These are phyloP conservation scores for Muschampia plurimacula DNA, from an alignment of 2,888 invertebrate species.

Conservation along the genomic window DNA sequence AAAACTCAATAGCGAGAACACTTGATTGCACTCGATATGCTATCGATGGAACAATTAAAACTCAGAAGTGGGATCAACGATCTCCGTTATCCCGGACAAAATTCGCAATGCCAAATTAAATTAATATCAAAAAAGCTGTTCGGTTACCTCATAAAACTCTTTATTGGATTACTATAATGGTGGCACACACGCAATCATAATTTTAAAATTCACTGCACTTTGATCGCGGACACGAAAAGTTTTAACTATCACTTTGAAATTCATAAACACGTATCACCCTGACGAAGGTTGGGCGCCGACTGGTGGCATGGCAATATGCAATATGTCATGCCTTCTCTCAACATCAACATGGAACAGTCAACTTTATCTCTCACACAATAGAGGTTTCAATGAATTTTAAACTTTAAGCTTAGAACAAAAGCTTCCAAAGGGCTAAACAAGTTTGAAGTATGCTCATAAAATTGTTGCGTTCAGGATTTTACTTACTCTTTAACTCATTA, in stretches of 20 bases:
- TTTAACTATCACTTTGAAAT: conserved; percentile 29
- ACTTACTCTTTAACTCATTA: conserved; percentile 29
- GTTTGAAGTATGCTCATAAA: conserved; percentile 20
- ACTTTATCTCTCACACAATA: conserved; percentile 29
- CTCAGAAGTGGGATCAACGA: conserved; percentile 77
- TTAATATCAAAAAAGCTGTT: conserved; percentile 24
- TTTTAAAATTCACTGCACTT: conserved; percentile 55
- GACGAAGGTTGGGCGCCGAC: conserved; percentile 38
- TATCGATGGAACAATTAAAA: conserved; percentile 70
- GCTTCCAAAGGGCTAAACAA: conserved; percentile 27
- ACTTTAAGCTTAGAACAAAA: conserved; percentile 23
- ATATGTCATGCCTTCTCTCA: conserved; percentile 7
- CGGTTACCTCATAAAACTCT: conserved; percentile 50
- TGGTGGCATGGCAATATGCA: conserved; percentile 10
- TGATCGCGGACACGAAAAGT: conserved; percentile 35
- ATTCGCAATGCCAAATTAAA: conserved; percentile 60
- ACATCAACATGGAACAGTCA: conserved; percentile 14
- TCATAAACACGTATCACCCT: conserved; percentile 31
- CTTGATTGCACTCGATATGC: conserved; percentile 59
- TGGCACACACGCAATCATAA: conserved; percentile 54
- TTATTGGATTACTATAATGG: conserved; percentile 38
- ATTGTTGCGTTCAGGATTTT: conserved; percentile 31
- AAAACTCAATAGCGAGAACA: conserved; percentile 22
- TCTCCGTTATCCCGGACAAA: conserved; percentile 64
- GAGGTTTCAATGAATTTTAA: conserved; percentile 12